Evolutionary conservation across 2,797 vertebrate species (phyloP), one percentile per base, ranked within the genome.

Genomic region (Aldrovandia affinis): DNA sequence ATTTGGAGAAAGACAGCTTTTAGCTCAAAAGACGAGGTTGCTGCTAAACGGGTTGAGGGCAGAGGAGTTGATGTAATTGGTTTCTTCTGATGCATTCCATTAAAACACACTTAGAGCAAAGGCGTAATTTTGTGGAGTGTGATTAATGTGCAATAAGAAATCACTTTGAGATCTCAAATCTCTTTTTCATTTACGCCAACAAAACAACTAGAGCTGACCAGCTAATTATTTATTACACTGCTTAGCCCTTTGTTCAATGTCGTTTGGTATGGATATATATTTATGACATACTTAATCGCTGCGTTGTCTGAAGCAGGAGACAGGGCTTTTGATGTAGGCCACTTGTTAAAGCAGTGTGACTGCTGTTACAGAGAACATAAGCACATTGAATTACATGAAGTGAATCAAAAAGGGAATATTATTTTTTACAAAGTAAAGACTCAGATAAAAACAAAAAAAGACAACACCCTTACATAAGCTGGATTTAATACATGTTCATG

Each of bases 21-120:
- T 18, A 44, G 82, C 42, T 55, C 20, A 81, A 83, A 90, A 88
- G 70, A 84, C 91, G 93, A 93, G 90, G 89, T 91, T 90, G 84
- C 85, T 93, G 91, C 92, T 93, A 93, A 95, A 93, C 50, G 89
- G 90, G 86, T 87, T 90, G 90, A 88, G 84, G 84, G 89, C 94
- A 92, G 91, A 94, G 91, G 89, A 89, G 89, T 91, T 91, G 90
- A 92, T 91, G 91, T 93, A 92, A 92, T 90, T 91, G 90, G 90
- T 88, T 92, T 90, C 89, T 91, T 91, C 91, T 88, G 87, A 92
- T 90, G 93, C 92, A 88, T 92, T 92, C 89, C 87, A 91, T 93
- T 92, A 93, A 93, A 95, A 92, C 63, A 52, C 68, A 80, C 77
- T 85, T 36, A 30, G 30, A 54, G 83, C 59, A 82, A 78, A 81